Percentiles rank a stretch among this genome's conserved stretches.
These are phyloP conservation scores for Lagorchestes hirsutus DNA, from an alignment of 2,797 vertebrate genomes.

Conservation along the genomic window DNA sequence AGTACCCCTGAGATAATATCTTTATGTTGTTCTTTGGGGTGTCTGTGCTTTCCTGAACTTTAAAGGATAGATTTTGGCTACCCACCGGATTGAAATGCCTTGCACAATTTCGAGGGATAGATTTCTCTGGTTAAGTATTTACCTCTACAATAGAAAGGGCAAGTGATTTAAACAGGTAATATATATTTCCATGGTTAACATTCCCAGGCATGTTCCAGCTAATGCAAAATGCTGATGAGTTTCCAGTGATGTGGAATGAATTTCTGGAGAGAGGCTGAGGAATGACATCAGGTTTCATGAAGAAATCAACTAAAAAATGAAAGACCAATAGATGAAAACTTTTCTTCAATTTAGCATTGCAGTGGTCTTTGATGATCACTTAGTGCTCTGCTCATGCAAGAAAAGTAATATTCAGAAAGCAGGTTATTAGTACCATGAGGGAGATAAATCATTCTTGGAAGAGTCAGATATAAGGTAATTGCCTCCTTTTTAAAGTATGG, in stretches of 20 bases:
- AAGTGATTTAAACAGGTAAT: slow-evolving; percentile 53
- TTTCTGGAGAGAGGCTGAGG: slow-evolving; percentile 58
- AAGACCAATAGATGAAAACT: slow-evolving; percentile 43
- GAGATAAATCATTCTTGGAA: slow-evolving; percentile 53
- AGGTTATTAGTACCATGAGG: slow-evolving; percentile 33
- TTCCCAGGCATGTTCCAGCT: slow-evolving; percentile 48
- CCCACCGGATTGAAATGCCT: background rate
- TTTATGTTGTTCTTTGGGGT: background rate
- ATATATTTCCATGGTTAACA: slow-evolving; percentile 58
- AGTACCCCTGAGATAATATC: background rate
- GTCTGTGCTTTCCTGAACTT: background rate
- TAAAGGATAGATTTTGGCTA: background rate
- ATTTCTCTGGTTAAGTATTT: slow-evolving; percentile 18
- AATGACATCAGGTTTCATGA: slow-evolving; percentile 64
- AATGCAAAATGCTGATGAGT: slow-evolving; percentile 69
- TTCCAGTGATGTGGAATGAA: slow-evolving; percentile 71
- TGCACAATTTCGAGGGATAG: slow-evolving; percentile 9
- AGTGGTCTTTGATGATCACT: slow-evolving; percentile 42
- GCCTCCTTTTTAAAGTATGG: background rate
- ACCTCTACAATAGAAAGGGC: slow-evolving; percentile 19
- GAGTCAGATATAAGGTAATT: slow-evolving; percentile 17
- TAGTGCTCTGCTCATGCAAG: slow-evolving; percentile 50
- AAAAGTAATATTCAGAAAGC: slow-evolving; percentile 56
- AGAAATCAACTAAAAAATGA: slow-evolving; percentile 68
- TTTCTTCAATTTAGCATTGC: slow-evolving; percentile 60